A percentile compares a stretch with the other conserved stretches of the same genome.
These are phyloP conservation scores for Microdon myrmicae DNA, from an alignment of 2,888 invertebrate species.

Conservation along the genomic window DNA sequence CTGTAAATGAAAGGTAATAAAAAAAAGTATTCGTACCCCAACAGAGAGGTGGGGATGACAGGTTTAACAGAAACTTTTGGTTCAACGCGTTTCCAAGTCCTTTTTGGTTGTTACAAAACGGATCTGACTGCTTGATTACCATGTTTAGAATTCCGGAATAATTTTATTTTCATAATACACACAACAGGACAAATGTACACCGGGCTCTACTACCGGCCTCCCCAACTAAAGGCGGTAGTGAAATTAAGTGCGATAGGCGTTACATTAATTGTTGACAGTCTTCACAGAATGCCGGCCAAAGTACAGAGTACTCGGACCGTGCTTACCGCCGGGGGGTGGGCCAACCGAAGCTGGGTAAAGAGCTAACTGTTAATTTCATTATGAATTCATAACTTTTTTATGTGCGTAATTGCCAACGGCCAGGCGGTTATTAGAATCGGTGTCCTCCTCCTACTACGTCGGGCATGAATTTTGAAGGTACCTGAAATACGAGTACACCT, in stretches of 20 bases:
- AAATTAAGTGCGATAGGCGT: slow-evolving; percentile 45
- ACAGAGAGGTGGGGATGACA: slow-evolving; percentile 9
- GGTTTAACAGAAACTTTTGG: background rate
- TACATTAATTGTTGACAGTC: slow-evolving; percentile 30
- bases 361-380: slow-evolving; percentile 64
- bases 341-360: slow-evolving; percentile 15
- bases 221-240: slow-evolving; percentile 15
- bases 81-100: slow-evolving; percentile 12
- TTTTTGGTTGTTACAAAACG: slow-evolving; percentile 38
- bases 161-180: slow-evolving; percentile 23
- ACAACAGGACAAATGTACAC: slow-evolving; percentile 6
- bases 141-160: slow-evolving; percentile 31
- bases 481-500: slow-evolving; percentile 23
- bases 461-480: background rate
- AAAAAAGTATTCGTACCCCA: slow-evolving; percentile 41
- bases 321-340: slow-evolving; percentile 8
- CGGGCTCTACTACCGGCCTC: background rate
- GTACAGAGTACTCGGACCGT: background rate
- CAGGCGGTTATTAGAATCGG: slow-evolving; percentile 40
- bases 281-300: background rate
- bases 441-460: slow-evolving; percentile 18
- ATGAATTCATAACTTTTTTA: slow-evolving; percentile 61
- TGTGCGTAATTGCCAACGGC: slow-evolving; percentile 41
- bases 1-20: slow-evolving; percentile 52
- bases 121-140: slow-evolving; percentile 37